These are phyloP conservation scores for Drosophila gunungcola DNA, from an alignment of 1,140 invertebrate genomes.

Conservation along the genomic window DNA sequence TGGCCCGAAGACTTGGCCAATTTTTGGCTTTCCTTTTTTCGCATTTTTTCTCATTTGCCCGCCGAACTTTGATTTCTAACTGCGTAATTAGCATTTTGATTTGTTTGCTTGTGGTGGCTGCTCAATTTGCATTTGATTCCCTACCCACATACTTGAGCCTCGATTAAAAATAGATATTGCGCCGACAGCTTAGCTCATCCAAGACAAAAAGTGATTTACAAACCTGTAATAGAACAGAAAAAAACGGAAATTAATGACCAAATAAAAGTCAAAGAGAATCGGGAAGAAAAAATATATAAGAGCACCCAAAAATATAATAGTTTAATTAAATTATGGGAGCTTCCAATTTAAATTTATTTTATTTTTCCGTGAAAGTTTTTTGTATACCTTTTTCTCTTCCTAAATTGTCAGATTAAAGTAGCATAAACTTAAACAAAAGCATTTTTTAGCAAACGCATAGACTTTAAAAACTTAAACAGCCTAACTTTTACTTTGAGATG, in stretches of 20 bases:
- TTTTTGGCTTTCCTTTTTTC: constrained; percentile 35
- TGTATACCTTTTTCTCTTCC: not conserved
- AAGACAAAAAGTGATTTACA: constrained; percentile 2
- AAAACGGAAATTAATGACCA: constrained; percentile 11
- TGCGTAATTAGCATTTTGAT: constrained; percentile 57
- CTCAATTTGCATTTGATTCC: constrained; percentile 29
- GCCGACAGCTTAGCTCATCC: constrained; percentile 28
- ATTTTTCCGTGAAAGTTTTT: constrained; percentile 19
- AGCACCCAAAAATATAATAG: not conserved
- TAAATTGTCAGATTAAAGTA: constrained; percentile 10
- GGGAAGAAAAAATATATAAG: not conserved
- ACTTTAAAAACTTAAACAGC: constrained; percentile 25
- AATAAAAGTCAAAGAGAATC: not conserved
- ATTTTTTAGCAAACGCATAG: constrained; percentile 56
- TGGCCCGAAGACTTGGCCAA: constrained; percentile 35
- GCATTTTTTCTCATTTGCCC: constrained; percentile 21
- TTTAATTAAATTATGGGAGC: not conserved
- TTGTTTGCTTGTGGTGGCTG: constrained; percentile 7
- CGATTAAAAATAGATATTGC: constrained; percentile 46
- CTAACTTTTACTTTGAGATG: constrained; percentile 56
- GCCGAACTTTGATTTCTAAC: constrained; percentile 47
- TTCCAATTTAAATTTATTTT: not conserved
- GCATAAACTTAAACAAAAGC: constrained; percentile 27
- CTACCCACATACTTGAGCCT: constrained; percentile 3
- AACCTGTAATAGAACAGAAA: constrained; percentile 20